These are phyloP conservation scores for Ecliptopera silaceata DNA, from an alignment of 2,888 invertebrate species.

Conservation along the genomic window DNA sequence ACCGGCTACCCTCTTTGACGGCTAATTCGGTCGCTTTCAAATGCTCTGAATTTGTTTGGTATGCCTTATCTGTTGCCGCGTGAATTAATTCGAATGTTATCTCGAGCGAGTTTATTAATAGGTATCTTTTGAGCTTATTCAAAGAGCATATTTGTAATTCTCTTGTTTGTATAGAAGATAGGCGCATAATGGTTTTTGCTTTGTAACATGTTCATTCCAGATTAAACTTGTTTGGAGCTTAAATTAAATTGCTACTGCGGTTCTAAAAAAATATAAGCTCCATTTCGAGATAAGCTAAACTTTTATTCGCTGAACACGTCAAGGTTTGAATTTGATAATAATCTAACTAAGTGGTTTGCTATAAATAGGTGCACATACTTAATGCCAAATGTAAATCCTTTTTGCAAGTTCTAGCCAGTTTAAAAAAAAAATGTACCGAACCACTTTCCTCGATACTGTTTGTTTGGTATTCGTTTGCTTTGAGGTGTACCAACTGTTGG, in stretches of 20 bases:
- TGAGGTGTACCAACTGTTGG: constrained; percentile 73
- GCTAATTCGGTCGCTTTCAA: constrained; percentile 57
- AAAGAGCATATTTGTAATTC: too few relatives aligned
- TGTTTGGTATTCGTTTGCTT: constrained; percentile 73
- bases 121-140: too few relatives aligned
- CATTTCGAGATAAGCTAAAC: background rate
- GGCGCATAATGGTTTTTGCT: too few relatives aligned
- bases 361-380: background rate
- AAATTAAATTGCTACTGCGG: too few relatives aligned
- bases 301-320: background rate
- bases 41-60: constrained; percentile 52
- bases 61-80: constrained; percentile 28
- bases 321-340: background rate
- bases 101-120: constrained; percentile 14
- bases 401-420: background rate
- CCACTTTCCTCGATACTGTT: constrained; percentile 67
- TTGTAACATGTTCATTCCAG: too few relatives aligned
- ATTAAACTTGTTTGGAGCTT: too few relatives aligned
- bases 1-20: constrained; percentile 55
- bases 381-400: background rate
- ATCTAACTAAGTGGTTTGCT: background rate
- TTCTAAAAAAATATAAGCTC: background rate
- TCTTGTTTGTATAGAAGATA: too few relatives aligned
- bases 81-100: constrained; percentile 24
- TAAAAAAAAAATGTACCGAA: constrained; percentile 53